Evolutionary conservation across 2,797 vertebrate species (phyloP), one percentile per base, ranked within the genome.

Genomic region (Lophius americanus): DNA sequence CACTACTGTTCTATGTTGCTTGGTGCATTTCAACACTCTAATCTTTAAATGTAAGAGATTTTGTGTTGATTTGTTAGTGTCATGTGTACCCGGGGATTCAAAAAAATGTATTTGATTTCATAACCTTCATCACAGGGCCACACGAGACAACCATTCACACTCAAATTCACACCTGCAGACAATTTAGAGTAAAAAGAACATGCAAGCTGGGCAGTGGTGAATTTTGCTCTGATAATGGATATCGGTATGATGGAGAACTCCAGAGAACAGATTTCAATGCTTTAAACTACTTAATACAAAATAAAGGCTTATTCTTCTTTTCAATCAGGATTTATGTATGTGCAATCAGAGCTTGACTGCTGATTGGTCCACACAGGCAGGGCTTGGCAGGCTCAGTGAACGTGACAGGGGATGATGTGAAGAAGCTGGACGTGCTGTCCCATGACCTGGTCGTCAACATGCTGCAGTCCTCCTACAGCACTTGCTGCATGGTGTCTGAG

Each of bases 341-440:
- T 23, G 23, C 23, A 23, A 23, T 23, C 23, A 23, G 23, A 23
- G 1, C 23, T 23, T 23, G 23, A 23, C 23, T 23, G n/a, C 39
- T 59, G 47, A n/a, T 59, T 68, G 77, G 5, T 69, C 46, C 36
- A 0, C 43, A 3, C 81, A 92, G 91, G 50, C 91, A 92, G 12
- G 98, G 97, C 49, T 77, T 99, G 49, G 94, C 96, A 0, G 97
- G 98, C 14, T 93, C 93, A 0, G 92, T 98, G 68, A 99, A 99
- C 0, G 96, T 98, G 87, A 99, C 97, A 0, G 98, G 97, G 0
- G 97, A 98, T 0, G 96, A 99, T 2, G 94, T 95, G 92, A 99
- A 99, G 92, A 99, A 99, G 82, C 91, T 99, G 91, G 98, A 98
- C 4, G 92, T 99, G 6, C 83, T 99, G 51, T 98, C 98, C 38